Base-by-base conservation (phyloP, 2,797 vertebrate genomes). In the Liasis olivaceus region DNA sequence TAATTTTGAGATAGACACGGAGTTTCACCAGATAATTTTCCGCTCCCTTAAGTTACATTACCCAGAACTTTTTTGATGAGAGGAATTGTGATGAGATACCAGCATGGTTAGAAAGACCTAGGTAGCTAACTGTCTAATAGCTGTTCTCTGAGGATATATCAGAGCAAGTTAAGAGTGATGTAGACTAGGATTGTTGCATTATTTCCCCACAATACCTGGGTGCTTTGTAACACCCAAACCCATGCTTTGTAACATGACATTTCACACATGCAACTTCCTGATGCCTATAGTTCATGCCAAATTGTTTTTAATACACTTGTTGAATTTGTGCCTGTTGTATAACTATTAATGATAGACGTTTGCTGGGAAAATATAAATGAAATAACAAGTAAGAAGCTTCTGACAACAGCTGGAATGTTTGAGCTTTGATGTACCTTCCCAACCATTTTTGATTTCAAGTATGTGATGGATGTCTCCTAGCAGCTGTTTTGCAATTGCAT, bases 391-490 rank as follows among this genome's bases (percentile, higher is more conserved):
- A 31, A 69, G 72, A 47, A 11, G 36, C 20, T 81, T 81, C 42
- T 81, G 20, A 22, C 31, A 81, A 9, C 20, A 63, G 17, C 91
- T 54, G 17, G 31, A 85, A 62, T 64, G 5, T 12, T 85, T 89
- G 60, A n/a, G 0, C 0, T 56, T 63, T 36, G 31, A 20, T 88
- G 47, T 89, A 31, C 64, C n/a, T 91, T 56, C 81, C 42, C 85
- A 93, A 36, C 85, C 92, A 87, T 84, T 95, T 81, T 17, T 92
- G 59, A 20, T 28, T 91, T 88, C 95, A 85, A 64, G 4, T 11
- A 20, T 15, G 62, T 26, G 56, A 13, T 36, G 22, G 54, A 62
- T 7, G 0, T 59, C 85, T 91, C 42, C 5, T 64, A 42, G 62
- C 81, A 92, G 36, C 66, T 63, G 62, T 8, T 0, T 22, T 77